A percentile compares a stretch with the other conserved stretches of the same genome.
phyloP scores from a whole-genome alignment of 2,113 vertebrate genomes.

The Microtus montanus region DNA sequence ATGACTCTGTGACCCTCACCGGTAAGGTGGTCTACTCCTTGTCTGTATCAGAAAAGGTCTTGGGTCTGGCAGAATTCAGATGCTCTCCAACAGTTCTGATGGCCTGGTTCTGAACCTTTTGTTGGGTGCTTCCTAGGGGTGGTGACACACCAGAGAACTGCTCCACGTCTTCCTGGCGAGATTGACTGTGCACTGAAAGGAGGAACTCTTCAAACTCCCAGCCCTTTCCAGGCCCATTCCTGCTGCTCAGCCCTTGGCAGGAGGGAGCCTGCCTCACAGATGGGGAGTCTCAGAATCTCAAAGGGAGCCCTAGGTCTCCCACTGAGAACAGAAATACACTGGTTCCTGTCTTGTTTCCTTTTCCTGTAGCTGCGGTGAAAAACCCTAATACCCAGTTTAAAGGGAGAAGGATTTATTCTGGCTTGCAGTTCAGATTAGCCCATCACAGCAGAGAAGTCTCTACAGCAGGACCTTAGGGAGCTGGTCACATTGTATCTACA shows the following conservation, averaged over 20 bases:
- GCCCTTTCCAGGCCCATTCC: background rate
- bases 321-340: background rate
- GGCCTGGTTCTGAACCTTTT: background rate
- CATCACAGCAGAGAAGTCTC: background rate
- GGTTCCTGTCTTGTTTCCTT: no score
- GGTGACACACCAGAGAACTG: background rate
- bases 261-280: background rate
- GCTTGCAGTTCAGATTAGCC: background rate
- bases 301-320: no score
- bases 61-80: background rate
- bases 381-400: background rate
- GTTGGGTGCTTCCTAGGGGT: background rate
- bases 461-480: background rate
- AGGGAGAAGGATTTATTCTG: background rate
- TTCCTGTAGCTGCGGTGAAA: background rate
- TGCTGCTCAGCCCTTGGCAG: background rate
- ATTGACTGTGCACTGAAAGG: background rate
- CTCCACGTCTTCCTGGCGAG: background rate
- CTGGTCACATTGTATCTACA: background rate
- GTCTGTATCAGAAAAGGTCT: background rate
- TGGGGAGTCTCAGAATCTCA: background rate
- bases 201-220: background rate
- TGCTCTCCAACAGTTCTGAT: background rate
- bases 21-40: background rate
- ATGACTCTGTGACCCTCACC: background rate